Conservation (phyloP, 2,113 vertebrate genomes). For the Paramisgurnus dabryanus region DNA sequence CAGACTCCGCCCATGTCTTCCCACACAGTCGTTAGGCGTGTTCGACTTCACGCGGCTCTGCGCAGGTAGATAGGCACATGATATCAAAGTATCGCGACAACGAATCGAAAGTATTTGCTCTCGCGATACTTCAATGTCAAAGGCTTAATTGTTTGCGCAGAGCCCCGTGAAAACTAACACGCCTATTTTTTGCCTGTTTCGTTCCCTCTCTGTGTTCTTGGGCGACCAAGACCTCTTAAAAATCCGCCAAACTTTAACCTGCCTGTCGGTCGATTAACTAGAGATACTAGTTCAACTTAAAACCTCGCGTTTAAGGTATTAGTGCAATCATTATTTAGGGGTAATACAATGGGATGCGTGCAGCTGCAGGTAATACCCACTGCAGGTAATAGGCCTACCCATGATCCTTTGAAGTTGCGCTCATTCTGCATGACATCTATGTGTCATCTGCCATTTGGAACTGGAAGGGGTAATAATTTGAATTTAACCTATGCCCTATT, state of each 20-base stretch:
- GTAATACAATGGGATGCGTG: not conserved
- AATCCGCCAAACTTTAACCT: not conserved
- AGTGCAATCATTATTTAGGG: too few relatives aligned
- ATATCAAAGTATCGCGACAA: too few relatives aligned
- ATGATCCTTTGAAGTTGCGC: not conserved
- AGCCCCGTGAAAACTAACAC: too few relatives aligned
- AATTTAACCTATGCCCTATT: not conserved
- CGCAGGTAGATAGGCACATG: too few relatives aligned
- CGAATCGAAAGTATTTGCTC: too few relatives aligned
- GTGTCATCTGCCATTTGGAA: not conserved
- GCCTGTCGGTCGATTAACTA: not conserved
- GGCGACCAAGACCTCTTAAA: not conserved
- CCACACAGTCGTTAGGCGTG: slow-evolving; percentile 64
- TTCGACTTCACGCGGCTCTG: too few relatives aligned
- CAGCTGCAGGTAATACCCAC: not conserved
- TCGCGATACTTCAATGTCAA: too few relatives aligned
- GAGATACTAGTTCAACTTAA: not conserved
- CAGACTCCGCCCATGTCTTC: slow-evolving; percentile 78
- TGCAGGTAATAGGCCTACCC: not conserved
- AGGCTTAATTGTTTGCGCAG: too few relatives aligned
- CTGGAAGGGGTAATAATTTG: not conserved
- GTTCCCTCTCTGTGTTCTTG: too few relatives aligned
- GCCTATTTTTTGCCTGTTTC: too few relatives aligned
- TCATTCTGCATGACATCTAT: too few relatives aligned
- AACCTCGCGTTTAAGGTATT: not conserved